Evolutionary conservation across 2,888 invertebrate genomes (phyloP), one percentile per base, ranked within the genome.

Genomic region (Elgonia sp.): DNA sequence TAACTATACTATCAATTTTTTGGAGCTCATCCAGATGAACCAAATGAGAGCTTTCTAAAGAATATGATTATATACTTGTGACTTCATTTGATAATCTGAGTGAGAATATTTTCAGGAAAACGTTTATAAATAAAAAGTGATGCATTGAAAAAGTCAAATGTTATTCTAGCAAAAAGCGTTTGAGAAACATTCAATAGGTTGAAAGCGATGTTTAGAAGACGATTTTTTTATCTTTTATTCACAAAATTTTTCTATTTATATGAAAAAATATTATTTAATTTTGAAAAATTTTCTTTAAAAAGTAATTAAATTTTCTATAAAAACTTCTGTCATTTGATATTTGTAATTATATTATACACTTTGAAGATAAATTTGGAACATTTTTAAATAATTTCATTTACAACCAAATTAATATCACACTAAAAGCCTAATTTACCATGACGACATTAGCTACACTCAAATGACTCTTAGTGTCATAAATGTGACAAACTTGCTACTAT

Each of bases 61-160:
- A 57, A 79, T 20, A 57, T 79, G n/a, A n/a, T n/a, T n/a, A n/a
- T n/a, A n/a, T n/a, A n/a, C n/a, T n/a, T 39, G 79, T 57, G 57
- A 57, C 69, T 57, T 57, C 67, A 60, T 79, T 69, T 57, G 67
- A 67, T 75, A 46, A 62, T 50, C 50, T 62, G 12, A 75, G 76
- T 65, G 65, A 77, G 65, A 77, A 65, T 65, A 65, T 50, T 65
- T 62, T 29, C 53, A 63, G 63, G 12, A 62, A 72, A 53, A 63
- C 14, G 63, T 70, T 80, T 81, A 72, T 72, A 81, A 81, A 81
- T 81, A 81, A 81, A 53, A 81, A 81, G 42, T 69, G 79, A 65
- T 63, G 76, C 63, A 63, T 8, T 37, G 20, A 39, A 69, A 53
- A 37, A 9, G 55, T 55, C 39, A 39, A 50, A 39, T 12, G 50